Base-by-base conservation (phyloP, 2,888 invertebrate genomes). In the Hyposoter dolosus region DNA sequence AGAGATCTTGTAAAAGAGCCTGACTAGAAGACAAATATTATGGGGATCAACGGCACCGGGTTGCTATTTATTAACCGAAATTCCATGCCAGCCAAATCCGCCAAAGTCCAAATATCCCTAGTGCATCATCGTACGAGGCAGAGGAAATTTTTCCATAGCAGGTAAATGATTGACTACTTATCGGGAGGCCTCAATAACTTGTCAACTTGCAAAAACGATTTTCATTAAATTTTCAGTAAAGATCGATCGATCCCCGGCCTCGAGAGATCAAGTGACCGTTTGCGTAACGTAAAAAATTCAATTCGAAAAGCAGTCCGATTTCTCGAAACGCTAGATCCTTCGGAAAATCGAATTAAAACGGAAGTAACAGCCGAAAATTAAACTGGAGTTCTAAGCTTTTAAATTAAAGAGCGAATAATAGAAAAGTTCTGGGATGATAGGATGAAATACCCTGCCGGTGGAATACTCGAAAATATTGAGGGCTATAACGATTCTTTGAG, bases 1-100 rank as follows among this genome's bases (percentile, higher is more conserved):
- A 91, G 91, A 87, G 91, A 93, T 93, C 93, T 93, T 92, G 92
- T 91, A 91, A 92, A 93, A 93, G 92, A 90, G 91, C 90, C 88
- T 68, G 87, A 88, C 89, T 89, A 32, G 65, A 90, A 91, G 92
- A 93, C 91, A 91, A 92, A 93, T 93, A 92, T 92, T 92, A 91
- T 89, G 83, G 89, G 90, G 91, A 91, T 91, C 91, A 90, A 88
- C 87, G 87, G 82, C 78, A 87, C 85, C 89, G 87, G 89, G 90
- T 87, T 60, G 87, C 92, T 90, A 92, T 90, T 89, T 90, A 88
- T 90, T 90, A 85, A 71, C 40, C 60, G 86, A 84, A 89, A 89
- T 86, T 74, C 47, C 50, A 68, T 72, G 47, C 63, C 60, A 65
- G 43, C 76, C 43, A 53, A 53, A 80, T 47, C 32, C 68, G 23